These are phyloP conservation scores for Ips nitidus DNA, from an alignment of 1,140 invertebrate genomes.

Conservation along the genomic window DNA sequence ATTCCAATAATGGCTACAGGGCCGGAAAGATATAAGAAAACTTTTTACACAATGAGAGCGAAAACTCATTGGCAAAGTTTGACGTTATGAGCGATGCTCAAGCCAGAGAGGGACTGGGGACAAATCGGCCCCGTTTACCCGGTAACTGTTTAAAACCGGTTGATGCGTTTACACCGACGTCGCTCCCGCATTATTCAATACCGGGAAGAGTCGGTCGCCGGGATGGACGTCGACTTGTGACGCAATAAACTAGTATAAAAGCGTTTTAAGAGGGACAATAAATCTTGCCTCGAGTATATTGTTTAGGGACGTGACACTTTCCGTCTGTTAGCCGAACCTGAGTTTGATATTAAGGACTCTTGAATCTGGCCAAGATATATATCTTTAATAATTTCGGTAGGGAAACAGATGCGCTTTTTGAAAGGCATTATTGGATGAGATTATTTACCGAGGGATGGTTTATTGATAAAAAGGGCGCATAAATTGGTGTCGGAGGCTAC, in stretches of 20 bases:
- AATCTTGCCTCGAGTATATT: slow-evolving; percentile 26
- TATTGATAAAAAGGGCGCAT: neutral
- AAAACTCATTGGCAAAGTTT: no score
- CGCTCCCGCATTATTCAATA: no score
- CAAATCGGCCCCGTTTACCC: no score
- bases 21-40: no score
- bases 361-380: slow-evolving; percentile 27
- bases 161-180: no score
- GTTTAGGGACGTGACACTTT: slow-evolving; percentile 29
- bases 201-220: no score
- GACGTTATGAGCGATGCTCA: no score
- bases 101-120: no score
- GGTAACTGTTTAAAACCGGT: no score
- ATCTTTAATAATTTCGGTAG: slow-evolving; percentile 20
- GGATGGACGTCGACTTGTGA: slow-evolving; percentile 20
- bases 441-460: neutral
- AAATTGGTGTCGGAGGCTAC: neutral
- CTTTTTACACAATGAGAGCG: no score
- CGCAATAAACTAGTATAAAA: slow-evolving; percentile 20
- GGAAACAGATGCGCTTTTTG: slow-evolving; percentile 16
- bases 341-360: slow-evolving; percentile 26
- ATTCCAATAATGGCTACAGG: no score
- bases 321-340: slow-evolving; percentile 24
- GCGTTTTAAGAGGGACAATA: slow-evolving; percentile 24
- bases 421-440: slow-evolving; percentile 8